phyloP scores from a whole-genome alignment of 2,888 invertebrate genomes.

The Drosophila dives region DNA sequence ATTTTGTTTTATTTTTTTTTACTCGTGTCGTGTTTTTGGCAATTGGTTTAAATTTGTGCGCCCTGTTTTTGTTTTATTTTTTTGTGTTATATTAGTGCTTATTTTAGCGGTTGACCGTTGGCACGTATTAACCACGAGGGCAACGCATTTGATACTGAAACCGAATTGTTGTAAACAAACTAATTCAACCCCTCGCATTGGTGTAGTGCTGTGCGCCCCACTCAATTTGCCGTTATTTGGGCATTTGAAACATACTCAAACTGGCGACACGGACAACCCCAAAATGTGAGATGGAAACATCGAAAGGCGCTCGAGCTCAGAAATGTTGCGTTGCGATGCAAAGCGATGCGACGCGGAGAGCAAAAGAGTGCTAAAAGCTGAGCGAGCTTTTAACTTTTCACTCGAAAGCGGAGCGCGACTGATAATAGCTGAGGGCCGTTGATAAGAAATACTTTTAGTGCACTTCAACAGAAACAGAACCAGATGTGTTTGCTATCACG shows the following conservation, averaged over 20 bases:
- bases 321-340: constrained; percentile 3
- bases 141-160: constrained; percentile 77
- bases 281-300: constrained; percentile 38
- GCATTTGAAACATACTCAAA: constrained; percentile 68
- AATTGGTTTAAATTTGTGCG: constrained; percentile 45
- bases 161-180: constrained; percentile 80
- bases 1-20: constrained; percentile 14
- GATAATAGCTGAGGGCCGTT: constrained; percentile 62
- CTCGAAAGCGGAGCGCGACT: constrained; percentile 49
- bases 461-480: constrained; percentile 1
- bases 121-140: constrained; percentile 68
- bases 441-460: constrained; percentile 51
- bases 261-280: constrained; percentile 63
- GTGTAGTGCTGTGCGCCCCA: constrained; percentile 60
- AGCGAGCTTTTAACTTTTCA: constrained; percentile 63
- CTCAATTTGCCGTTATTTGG: constrained; percentile 67
- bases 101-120: constrained; percentile 52
- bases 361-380: constrained; percentile 25
- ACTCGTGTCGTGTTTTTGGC: constrained; percentile 28
- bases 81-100: constrained; percentile 2
- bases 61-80: constrained; percentile 17
- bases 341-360: constrained; percentile 11
- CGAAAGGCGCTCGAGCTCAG: constrained; percentile 51
- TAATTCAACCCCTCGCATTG: constrained; percentile 80
- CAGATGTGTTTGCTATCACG: constrained; percentile 8